Conservation (phyloP, 2,888 invertebrate genomes). For the Noctua janthina region DNA sequence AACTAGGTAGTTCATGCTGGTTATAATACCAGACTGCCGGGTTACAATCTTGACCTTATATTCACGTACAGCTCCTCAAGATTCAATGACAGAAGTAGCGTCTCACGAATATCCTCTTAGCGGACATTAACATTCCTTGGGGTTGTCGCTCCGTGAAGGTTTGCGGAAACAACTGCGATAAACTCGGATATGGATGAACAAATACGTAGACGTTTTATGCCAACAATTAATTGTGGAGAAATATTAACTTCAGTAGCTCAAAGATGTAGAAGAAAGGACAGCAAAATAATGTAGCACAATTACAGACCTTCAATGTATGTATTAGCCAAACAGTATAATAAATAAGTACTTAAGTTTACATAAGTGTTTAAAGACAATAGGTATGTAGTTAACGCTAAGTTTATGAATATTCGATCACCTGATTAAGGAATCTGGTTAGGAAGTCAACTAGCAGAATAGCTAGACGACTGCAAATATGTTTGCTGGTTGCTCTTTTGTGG, state of each 20-base stretch:
- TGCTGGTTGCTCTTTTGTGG: neutral
- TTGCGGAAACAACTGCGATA: constrained; percentile 54
- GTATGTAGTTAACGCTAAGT: neutral
- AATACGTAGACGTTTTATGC: constrained; percentile 3
- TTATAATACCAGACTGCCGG: neutral
- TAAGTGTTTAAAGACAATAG: neutral
- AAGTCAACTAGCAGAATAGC: neutral
- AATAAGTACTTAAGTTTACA: neutral
- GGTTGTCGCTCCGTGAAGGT: constrained; percentile 55
- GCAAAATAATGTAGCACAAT: neutral
- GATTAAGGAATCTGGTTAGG: neutral
- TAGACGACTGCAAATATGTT: neutral
- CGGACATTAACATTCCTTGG: constrained; percentile 58
- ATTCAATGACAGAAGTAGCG: constrained; percentile 30
- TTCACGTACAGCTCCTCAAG: constrained; percentile 3
- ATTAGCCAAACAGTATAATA: neutral
- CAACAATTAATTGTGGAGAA: neutral
- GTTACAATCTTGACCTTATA: constrained; percentile 14
- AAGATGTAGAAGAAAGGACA: neutral
- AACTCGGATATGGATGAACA: constrained; percentile 36
- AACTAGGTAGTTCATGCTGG: neutral
- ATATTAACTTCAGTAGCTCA: neutral
- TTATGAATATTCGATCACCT: neutral
- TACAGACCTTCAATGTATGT: neutral
- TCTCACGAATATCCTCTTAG: constrained; percentile 47